Evolutionary conservation across 2,113 vertebrate genomes (phyloP).

Genomic region (Psettodes erumei): DNA sequence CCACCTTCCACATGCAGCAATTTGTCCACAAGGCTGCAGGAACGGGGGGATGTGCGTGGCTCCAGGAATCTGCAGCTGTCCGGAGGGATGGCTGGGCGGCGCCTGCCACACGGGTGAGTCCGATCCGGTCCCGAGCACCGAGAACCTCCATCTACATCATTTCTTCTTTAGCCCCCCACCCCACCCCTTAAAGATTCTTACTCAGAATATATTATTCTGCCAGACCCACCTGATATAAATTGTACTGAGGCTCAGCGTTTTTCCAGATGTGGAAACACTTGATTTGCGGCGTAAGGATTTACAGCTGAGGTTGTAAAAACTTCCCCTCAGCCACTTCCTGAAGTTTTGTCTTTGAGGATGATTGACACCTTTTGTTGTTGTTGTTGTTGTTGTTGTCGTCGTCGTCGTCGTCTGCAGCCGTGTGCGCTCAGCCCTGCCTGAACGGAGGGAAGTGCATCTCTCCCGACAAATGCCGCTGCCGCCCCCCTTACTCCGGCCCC

Average conservation of each 20-base stretch:
- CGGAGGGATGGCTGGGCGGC: slow-evolving; percentile 87
- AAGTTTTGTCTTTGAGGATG: background rate
- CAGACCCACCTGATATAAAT: slow-evolving; percentile 1
- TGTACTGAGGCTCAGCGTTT: background rate
- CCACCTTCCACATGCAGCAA: slow-evolving; percentile 80
- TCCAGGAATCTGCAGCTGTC: slow-evolving; percentile 91
- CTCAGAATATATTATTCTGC: background rate
- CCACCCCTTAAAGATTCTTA: background rate
- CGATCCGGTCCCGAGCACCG: background rate
- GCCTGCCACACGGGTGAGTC: slow-evolving; percentile 88
- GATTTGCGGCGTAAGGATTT: slow-evolving; percentile 4
- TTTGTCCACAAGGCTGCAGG: slow-evolving; percentile 88
- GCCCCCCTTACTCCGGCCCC: slow-evolving; percentile 78
- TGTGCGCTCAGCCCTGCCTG: slow-evolving; percentile 84
- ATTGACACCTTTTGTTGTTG: background rate
- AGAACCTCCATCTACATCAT: background rate
- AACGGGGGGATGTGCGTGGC: slow-evolving; percentile 87
- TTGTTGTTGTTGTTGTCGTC: background rate
- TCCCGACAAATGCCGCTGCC: slow-evolving; percentile 86
- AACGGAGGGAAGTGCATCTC: slow-evolving; percentile 89
- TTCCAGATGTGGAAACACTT: slow-evolving; percentile 45
- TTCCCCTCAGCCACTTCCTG: background rate
- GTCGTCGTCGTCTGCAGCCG: slow-evolving; percentile 72
- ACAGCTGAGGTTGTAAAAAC: background rate
- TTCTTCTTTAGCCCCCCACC: background rate